Percentiles rank a stretch among this genome's conserved stretches.
Conservation (phyloP, 2,113 vertebrate genomes). For the Phylloscopus whistleri region DNA sequence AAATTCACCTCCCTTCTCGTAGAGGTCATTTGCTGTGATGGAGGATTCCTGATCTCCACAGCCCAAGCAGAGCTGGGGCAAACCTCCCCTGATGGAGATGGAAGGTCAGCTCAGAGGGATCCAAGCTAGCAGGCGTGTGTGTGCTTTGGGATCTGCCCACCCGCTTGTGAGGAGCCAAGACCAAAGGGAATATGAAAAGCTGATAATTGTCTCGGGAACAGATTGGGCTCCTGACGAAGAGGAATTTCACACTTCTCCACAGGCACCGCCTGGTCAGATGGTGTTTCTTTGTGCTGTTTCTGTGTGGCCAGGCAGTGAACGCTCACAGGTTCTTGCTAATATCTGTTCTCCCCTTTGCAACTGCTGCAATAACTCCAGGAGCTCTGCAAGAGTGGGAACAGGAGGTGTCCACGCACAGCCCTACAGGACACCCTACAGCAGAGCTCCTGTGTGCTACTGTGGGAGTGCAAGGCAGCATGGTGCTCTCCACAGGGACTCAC, state of each 20-base stretch:
- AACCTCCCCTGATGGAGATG: rapidly evolving
- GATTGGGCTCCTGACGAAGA: background rate
- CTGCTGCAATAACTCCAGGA: background rate
- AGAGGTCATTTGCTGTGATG: background rate
- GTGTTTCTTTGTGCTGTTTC: background rate
- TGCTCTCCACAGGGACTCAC: background rate
- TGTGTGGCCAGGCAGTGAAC: background rate
- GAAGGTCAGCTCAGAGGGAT: background rate
- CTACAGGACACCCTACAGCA: background rate
- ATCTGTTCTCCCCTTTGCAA: background rate
- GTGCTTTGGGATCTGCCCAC: background rate
- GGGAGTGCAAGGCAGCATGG: background rate
- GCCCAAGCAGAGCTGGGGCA: background rate
- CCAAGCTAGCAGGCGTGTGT: background rate
- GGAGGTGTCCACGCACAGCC: rapidly evolving
- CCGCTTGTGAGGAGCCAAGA: background rate
- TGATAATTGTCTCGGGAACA: constrained; percentile 23
- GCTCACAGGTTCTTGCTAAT: background rate
- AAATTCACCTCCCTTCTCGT: background rate
- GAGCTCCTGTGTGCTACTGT: background rate
- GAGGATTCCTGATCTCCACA: background rate
- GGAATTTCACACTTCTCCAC: background rate
- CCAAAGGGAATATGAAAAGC: constrained; percentile 7
- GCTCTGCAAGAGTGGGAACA: background rate
- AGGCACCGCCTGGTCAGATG: constrained; percentile 50